Percentiles rank a stretch among this genome's conserved stretches.
Evolutionary conservation across 2,113 vertebrate genomes (phyloP).

Genomic region (Pachypanchax playfairii): DNA sequence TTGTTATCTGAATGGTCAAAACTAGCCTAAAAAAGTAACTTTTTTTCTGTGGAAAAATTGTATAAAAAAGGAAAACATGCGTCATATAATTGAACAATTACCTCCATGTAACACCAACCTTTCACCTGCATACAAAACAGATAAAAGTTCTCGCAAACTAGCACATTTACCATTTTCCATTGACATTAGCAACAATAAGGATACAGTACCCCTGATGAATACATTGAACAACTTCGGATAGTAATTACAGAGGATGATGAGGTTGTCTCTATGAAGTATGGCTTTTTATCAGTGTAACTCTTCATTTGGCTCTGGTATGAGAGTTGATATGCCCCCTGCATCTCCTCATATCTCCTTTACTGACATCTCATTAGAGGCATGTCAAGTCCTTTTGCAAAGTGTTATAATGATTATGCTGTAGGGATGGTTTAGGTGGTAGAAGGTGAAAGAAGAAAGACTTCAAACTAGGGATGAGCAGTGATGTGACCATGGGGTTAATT

Average conservation of each 20-base stretch:
- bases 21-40: too few species aligned
- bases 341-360: slow-evolving; percentile 21
- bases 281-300: slow-evolving; percentile 20
- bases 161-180: slow-evolving; percentile 8
- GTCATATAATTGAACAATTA: too few species aligned
- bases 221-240: slow-evolving; percentile 11
- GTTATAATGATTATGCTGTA: slow-evolving; percentile 43
- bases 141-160: background rate
- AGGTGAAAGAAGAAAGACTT: background rate
- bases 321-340: slow-evolving; percentile 22
- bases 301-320: slow-evolving; percentile 32
- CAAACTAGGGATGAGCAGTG: slow-evolving; percentile 12
- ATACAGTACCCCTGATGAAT: slow-evolving; percentile 8
- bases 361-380: slow-evolving; percentile 59
- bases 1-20: too few species aligned
- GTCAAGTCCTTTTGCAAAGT: slow-evolving; percentile 33
- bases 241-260: slow-evolving; percentile 39
- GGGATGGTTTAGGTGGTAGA: slow-evolving; percentile 33
- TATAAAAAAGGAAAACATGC: too few species aligned
- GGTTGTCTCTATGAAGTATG: slow-evolving; percentile 22
- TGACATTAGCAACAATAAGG: background rate
- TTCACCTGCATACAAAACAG: too few species aligned
- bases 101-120: too few species aligned
- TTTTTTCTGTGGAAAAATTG: too few species aligned
- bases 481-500: slow-evolving; percentile 48